Conservation (phyloP, 2,888 invertebrate species). For the Epinotia ramella region DNA sequence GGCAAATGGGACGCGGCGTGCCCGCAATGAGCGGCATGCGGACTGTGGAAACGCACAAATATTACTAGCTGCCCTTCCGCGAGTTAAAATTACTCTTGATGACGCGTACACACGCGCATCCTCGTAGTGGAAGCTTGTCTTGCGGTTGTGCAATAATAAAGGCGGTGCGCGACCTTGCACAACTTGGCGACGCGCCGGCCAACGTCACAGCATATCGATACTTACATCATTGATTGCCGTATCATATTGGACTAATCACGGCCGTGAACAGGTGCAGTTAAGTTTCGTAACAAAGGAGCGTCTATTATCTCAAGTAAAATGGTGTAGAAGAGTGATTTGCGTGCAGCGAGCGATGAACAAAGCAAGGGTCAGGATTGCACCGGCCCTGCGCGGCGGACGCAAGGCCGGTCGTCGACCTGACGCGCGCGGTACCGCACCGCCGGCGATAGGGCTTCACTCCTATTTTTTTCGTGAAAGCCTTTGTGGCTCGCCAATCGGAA, state of each 20-base stretch:
- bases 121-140: conserved; percentile 72
- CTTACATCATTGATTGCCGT: conserved; percentile 35
- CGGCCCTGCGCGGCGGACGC: conserved; percentile 77
- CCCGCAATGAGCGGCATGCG: conserved; percentile 62
- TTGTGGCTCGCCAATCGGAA: conserved; percentile 27
- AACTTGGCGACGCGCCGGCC: conserved; percentile 71
- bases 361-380: conserved; percentile 72
- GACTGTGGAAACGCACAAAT: conserved; percentile 71
- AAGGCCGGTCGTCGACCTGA: conserved; percentile 83
- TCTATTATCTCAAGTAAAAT: conserved; percentile 7
- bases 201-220: conserved; percentile 42
- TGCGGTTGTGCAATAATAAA: conserved; percentile 80
- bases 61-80: conserved; percentile 78
- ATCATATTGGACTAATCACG: conserved; percentile 22
- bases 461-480: conserved; percentile 37
- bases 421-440: conserved; percentile 63
- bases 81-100: conserved; percentile 78
- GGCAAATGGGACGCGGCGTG: conserved; percentile 65
- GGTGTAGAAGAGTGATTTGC: conserved; percentile 39
- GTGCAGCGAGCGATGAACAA: conserved; percentile 66
- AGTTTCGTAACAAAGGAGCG: neutral
- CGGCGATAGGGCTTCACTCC: conserved; percentile 58
- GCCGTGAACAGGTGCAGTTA: conserved; percentile 2
- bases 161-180: conserved; percentile 77
- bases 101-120: conserved; percentile 77